A percentile compares a stretch with the other conserved stretches of the same genome.
Conservation (phyloP, 2,113 vertebrate species). For the Misgurnus anguillicaudatus region DNA sequence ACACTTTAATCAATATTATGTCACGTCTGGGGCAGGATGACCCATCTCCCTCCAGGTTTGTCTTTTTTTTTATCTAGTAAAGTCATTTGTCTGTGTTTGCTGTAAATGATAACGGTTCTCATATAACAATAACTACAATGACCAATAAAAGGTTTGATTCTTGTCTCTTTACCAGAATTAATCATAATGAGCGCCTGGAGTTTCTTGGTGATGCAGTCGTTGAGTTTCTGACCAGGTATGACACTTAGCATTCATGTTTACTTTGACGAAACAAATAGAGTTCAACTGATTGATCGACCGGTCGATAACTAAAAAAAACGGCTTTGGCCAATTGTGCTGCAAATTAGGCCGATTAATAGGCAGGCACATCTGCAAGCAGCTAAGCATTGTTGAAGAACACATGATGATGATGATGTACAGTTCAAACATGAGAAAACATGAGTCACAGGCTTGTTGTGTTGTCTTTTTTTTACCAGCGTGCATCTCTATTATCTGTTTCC, state of each 20-base stretch:
- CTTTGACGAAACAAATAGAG: background rate
- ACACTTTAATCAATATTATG: slow-evolving; percentile 99
- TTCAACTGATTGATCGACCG: too few relatives aligned
- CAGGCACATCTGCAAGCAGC: too few relatives aligned
- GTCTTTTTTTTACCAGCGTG: slow-evolving; percentile 77
- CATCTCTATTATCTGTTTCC: slow-evolving; percentile 98
- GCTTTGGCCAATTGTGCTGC: too few relatives aligned
- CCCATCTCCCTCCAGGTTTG: slow-evolving; percentile 95
- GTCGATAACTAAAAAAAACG: too few relatives aligned
- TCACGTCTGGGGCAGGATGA: slow-evolving; percentile 99
- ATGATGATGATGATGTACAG: too few relatives aligned
- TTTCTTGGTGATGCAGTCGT: slow-evolving; percentile 99
- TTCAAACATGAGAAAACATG: too few relatives aligned
- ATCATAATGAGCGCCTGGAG: slow-evolving; percentile 97
- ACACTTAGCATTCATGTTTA: slow-evolving; percentile 45
- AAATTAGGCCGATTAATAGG: too few relatives aligned
- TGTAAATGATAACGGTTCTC: background rate
- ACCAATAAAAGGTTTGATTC: background rate
- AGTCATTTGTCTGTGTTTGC: background rate
- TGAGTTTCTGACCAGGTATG: slow-evolving; percentile 98
- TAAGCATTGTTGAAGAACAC: too few relatives aligned
- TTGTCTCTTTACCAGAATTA: slow-evolving; percentile 81
- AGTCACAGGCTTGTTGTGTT: background rate
- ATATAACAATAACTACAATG: background rate
- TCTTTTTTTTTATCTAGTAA: slow-evolving; percentile 31